Evolutionary conservation across 2,797 vertebrate genomes (phyloP), one percentile per base, ranked within the genome.

Genomic region (Darevskia nairensis): DNA sequence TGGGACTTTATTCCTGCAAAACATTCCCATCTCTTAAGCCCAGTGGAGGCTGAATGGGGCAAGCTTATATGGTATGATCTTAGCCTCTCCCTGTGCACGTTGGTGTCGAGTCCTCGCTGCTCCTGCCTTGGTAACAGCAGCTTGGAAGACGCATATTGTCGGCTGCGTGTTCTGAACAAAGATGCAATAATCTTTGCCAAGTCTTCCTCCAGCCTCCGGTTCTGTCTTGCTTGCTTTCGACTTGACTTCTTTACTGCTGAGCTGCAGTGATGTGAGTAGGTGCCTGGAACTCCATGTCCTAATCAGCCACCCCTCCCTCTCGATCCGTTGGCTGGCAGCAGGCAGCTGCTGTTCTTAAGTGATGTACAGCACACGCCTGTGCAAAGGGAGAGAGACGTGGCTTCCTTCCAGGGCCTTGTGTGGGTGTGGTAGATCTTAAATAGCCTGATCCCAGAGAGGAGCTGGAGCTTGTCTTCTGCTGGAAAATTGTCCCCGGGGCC

Each of bases 341-440:
- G 80, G 82, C 3, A 35, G 0, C 80, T 92, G 93, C 77, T 87
- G 59, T 72, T 75, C 72, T 88, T 29, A 23, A 80, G 85, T 0
- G 0, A 87, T 0, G 19, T 27, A 23, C 8, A 0, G 86, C 61
- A 91, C 80, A 61, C 41, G 89, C 90, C 80, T 92, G 44, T 44
- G 15, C 44, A 74, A 59, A 44, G 3, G 92, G 94, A 29, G 27
- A 0, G 94, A 29, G 27, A 0, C 0, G 0, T 83, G 90, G 89
- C 90, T 91, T 0, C 0, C 90, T 94, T 91, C 92, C 94, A 94
- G 89, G 17, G 8, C 13, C 0, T 46, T 59, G 78, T 59, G 61
- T 77, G 46, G 86, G 82, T 87, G 84, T 85, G 3, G 6, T 13
- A 2, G 0, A 1, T 89, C 88, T 89, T 32, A 21, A 72, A 80